A percentile compares a stretch with the other conserved stretches of the same genome.
Conservation (phyloP, 2,797 vertebrate species). For the Antrozous pallidus region DNA sequence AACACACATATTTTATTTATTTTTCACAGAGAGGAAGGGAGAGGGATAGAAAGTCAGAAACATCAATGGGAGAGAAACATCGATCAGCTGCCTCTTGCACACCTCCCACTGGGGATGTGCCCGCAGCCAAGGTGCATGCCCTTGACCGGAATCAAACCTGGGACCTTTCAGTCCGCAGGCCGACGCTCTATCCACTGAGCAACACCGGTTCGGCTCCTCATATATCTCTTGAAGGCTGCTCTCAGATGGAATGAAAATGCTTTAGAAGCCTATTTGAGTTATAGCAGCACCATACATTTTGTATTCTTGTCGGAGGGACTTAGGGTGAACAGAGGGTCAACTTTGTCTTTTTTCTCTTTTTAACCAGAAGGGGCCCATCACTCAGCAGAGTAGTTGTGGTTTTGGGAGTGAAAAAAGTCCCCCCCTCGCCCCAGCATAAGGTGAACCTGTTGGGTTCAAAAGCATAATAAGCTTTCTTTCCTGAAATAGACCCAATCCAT, state of each 20-base stretch:
- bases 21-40: too few species aligned
- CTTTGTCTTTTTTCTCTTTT: neutral
- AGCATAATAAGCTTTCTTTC: neutral
- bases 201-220: neutral
- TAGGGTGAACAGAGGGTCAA: neutral
- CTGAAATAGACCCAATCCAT: neutral
- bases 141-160: too few species aligned
- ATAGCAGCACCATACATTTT: neutral
- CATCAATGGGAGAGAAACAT: too few species aligned
- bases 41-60: too few species aligned
- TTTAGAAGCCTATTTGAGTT: slow-evolving; percentile 15
- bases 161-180: too few species aligned
- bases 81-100: too few species aligned
- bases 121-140: too few species aligned
- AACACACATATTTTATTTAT: too few species aligned
- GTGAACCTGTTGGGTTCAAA: neutral
- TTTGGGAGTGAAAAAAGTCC: neutral
- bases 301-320: slow-evolving; percentile 23
- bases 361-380: neutral
- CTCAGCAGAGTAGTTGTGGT: neutral
- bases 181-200: too few species aligned
- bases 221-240: neutral
- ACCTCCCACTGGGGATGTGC: too few species aligned
- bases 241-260: neutral
- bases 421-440: neutral